phyloP scores from a whole-genome alignment of 1,140 invertebrate species.

The Drosophila bipectinata region DNA sequence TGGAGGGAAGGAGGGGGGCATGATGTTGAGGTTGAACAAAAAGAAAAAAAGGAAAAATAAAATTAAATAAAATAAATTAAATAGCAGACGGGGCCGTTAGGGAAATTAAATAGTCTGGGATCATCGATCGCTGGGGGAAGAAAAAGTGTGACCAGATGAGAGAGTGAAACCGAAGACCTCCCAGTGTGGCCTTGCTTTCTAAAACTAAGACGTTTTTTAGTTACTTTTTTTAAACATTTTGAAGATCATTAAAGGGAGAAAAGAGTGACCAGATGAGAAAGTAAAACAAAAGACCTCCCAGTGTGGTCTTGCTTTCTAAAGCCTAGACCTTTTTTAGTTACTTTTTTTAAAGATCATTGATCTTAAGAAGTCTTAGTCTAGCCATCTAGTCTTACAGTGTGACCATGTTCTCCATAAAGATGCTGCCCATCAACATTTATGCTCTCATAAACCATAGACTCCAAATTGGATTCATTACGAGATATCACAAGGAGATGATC shows the following conservation, averaged over 20 bases:
- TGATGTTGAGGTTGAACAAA: background rate
- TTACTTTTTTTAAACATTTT: no score
- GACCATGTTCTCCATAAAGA: background rate
- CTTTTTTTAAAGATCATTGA: no score
- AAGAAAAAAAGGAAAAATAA: conserved; percentile 30
- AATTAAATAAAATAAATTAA: conserved; percentile 35
- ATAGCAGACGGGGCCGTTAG: background rate
- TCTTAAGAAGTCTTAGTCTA: no score
- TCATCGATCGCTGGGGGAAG: conserved; percentile 16
- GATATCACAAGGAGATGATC: conserved; percentile 16
- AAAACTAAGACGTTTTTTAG: no score
- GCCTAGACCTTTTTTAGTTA: no score
- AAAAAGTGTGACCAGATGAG: conserved; percentile 5
- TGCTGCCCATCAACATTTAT: conserved; percentile 32
- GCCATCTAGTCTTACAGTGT: no score
- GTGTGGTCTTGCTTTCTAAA: no score
- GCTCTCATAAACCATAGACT: conserved; percentile 22
- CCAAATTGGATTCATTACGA: conserved; percentile 29
- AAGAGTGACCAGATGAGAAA: no score
- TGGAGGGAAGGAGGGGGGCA: background rate
- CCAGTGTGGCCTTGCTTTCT: no score
- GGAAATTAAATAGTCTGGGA: conserved; percentile 15
- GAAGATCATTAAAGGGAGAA: no score
- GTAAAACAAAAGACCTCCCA: no score
- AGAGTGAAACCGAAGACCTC: no score